Evolutionary conservation across 2,888 invertebrate genomes (phyloP), one percentile per base, ranked within the genome.

Genomic region (Eupithecia inturbata): DNA sequence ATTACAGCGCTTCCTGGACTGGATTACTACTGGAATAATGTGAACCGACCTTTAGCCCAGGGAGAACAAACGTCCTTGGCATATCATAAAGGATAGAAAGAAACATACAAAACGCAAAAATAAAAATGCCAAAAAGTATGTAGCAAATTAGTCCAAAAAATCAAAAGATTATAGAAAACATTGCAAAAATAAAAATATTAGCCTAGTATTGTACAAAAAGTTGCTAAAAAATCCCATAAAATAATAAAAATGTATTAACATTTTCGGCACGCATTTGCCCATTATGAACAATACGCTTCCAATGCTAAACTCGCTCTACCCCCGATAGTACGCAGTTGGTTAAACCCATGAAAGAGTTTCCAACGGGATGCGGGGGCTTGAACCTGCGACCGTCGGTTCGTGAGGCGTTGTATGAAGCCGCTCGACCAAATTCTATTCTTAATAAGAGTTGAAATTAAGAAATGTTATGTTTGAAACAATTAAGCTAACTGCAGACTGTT

Each of bases 321-420:
- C 72, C 74, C 76, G 76, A 74, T 67, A 76, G 78, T 79, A 79
- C 79, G 77, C 77, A 80, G 77, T 78, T 74, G 74, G 68, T 72
- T 57, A 68, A 75, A 76, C 74, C 66, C 72, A 78, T 75, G 64
- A 41, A 39, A 67, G 76, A 69, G 72, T 78, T 63, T 67, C 78
- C 79, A 75, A 78, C 76, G 77, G 76, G 74, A 76, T 68, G 70
- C 69, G 66, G 77, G 78, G 78, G 76, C 49, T 73, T 28, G 78
- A 79, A 74, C 73, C 53, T 1, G 31, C 77, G 67, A 53, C 62
- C 45, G 28, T 5, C 19, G 0, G 60, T 33, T 41, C 49, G 28
- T 2, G 28, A 66, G 60, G 26, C 74, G n/a, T 2, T 22, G 1
- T 28, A 22, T 6, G 0, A 1, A 22, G 49, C 74, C 68, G n/a